Evolutionary conservation across 2,888 invertebrate species (phyloP), one percentile per base, ranked within the genome.

Genomic region (Megaustenia siamemsis): DNA sequence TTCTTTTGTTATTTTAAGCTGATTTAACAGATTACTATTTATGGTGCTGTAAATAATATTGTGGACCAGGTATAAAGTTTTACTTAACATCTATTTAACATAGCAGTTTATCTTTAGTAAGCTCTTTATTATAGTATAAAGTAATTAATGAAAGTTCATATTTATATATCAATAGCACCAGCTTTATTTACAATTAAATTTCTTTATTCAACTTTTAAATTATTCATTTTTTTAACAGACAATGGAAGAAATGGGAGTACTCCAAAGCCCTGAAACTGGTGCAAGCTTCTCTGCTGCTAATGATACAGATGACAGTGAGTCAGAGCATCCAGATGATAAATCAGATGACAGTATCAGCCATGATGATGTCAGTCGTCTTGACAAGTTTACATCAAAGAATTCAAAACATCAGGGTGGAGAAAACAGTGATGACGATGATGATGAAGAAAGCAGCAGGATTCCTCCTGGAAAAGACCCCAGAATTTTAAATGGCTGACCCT

Each of bases 301-400:
- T 21, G 69, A 83, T 35, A 86, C 86, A 66, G 88, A 86, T 66
- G 88, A 86, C 45, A 85, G 86, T 68, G 88, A 86, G 45, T 87
- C 86, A 15, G 83, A 88, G 75, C 82, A 89, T 76, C 88, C 88
- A 21, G 80, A 87, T 75, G 90, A 88, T n/a, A 88, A 89, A 38
- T 89, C 86, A 28, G 87, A 87, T 24, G 85, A 77, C 8, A 76
- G 53, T 15, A 69, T 83, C 45, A 86, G 87, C 69, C 88, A 86
- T 49, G 88, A 86, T 63, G 84, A 93, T 63, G 95, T 95, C 91
- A 95, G 69, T 66, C 24, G 21, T 4, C 6, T 45, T 66, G 40
- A 49, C 28, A 66, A 0, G 1, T n/a, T 35, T 32, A 12, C 28
- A 28, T 28, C 77, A 53, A 21, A 53, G 0, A 40, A 12, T 15